Base-by-base conservation (phyloP, 2,797 vertebrate species). In the Brachyrhaphis roseni region DNA sequence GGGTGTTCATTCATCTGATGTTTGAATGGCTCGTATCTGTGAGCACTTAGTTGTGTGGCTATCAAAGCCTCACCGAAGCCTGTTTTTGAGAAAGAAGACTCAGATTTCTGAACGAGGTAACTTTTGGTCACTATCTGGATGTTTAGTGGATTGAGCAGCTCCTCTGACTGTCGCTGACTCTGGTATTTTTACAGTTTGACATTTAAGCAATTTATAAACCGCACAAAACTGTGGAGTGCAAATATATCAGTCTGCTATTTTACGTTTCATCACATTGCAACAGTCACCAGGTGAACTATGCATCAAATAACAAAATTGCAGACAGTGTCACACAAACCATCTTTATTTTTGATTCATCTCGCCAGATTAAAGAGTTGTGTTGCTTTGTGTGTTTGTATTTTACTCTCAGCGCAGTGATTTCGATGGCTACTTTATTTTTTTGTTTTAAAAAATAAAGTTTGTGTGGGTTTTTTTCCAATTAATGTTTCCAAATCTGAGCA, bases 1-100 rank as follows among this genome's bases (percentile, higher is more conserved):
- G 75, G 87, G 91, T 86, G 83, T 88, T 86, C 55, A 85, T 90
- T 92, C 90, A 94, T 83, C 70, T 85, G 89, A 86, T 84, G 81
- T 86, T 75, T 90, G 83, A 91, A 84, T 85, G 81, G 77, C 75
- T 89, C 77, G 78, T 55, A 66, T 88, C 70, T 77, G 72, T 78
- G 76, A 34, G 74, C 86, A 81, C 83, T 66, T 18, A 10, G 34
- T 15, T 57, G n/a, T 13, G 36, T 36, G 70, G 74, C 57, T 53
- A 79, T 87, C 75, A 28, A 75, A 73, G 55, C 78, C 53, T 86
- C 46, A 76, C 39, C 79, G 26, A 51, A 77, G 66, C 23, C 59
- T 72, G 23, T 82, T 23, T 23, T 66, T 81, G 76, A 87, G 83
- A 82, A 82, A 59, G 87, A 86, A 73, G 4, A 23, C 2, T 68